Evolutionary conservation across 1,140 invertebrate species (phyloP).

Genomic region (Gryllus bimaculatus): DNA sequence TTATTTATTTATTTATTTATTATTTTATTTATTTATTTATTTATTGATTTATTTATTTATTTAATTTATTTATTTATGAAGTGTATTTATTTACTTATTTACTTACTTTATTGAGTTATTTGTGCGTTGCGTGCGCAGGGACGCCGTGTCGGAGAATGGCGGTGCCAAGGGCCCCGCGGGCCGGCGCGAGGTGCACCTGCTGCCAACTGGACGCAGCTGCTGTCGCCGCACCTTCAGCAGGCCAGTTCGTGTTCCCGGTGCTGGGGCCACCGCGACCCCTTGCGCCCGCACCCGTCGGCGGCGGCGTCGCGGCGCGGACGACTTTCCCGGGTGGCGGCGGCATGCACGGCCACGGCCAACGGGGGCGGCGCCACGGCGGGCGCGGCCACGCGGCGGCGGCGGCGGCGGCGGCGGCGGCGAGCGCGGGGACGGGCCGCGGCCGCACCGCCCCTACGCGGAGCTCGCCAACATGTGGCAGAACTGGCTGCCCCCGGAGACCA

Average conservation of each 20-base stretch:
- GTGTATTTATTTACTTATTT: neutral
- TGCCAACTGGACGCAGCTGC: constrained; percentile 65
- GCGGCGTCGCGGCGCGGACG: constrained; percentile 35
- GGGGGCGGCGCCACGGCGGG: constrained; percentile 65
- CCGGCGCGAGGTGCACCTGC: constrained; percentile 54
- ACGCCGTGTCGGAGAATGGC: constrained; percentile 49
- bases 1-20: neutral
- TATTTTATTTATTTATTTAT: neutral
- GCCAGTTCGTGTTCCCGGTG: constrained; percentile 73
- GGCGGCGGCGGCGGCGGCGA: constrained; percentile 70
- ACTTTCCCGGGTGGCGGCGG: constrained; percentile 34
- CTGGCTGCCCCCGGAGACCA: constrained; percentile 69
- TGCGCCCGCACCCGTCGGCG: constrained; percentile 23
- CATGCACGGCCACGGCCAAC: constrained; percentile 55
- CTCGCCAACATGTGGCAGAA: constrained; percentile 65
- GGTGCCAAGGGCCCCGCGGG: constrained; percentile 31
- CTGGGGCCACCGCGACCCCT: constrained; percentile 66
- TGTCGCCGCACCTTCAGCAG: constrained; percentile 65
- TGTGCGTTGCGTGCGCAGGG: constrained; percentile 40
- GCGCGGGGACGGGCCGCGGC: constrained; percentile 52
- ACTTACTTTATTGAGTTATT: neutral
- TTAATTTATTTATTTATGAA: neutral
- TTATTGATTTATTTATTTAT: neutral
- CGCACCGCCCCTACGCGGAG: constrained; percentile 36
- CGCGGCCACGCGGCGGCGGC: constrained; percentile 61